A percentile compares a stretch with the other conserved stretches of the same genome.
Conservation (phyloP, 2,113 vertebrate species). For the Leptobrachium ailaonicum region DNA sequence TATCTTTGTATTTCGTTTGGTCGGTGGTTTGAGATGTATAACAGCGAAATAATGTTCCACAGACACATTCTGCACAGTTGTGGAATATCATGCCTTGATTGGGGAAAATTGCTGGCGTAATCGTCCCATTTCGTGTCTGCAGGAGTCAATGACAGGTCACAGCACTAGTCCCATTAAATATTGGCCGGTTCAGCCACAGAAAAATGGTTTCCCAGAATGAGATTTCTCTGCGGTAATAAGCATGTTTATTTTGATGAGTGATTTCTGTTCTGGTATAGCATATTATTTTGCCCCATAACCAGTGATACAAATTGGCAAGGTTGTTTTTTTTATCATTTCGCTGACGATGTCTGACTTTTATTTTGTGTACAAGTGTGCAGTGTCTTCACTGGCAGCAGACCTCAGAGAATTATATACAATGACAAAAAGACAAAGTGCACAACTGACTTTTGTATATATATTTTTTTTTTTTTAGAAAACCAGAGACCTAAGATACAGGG, state of each 20-base stretch:
- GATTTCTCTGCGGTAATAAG: conserved; percentile 18
- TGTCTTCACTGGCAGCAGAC: no score
- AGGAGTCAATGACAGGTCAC: conserved; percentile 42
- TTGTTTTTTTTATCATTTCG: background rate
- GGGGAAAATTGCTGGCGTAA: conserved; percentile 38
- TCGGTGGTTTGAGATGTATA: no score
- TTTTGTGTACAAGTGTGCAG: background rate
- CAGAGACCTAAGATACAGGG: no score
- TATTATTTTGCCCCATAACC: conserved; percentile 8
- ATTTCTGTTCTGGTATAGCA: background rate
- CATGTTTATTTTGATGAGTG: conserved; percentile 24
- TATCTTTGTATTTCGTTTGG: no score
- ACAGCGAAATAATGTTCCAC: no score
- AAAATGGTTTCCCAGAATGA: background rate
- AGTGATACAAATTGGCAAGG: background rate
- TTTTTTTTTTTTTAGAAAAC: no score
- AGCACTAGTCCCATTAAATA: conserved; percentile 18
- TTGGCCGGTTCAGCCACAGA: background rate
- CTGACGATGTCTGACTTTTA: background rate
- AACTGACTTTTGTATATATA: no score
- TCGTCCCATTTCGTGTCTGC: background rate
- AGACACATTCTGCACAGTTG: conserved; percentile 17
- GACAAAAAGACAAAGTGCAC: no score
- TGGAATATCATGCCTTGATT: conserved; percentile 16
- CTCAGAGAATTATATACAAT: no score